These are phyloP conservation scores for Polia nebulosa DNA, from an alignment of 2,888 invertebrate genomes.

Conservation along the genomic window DNA sequence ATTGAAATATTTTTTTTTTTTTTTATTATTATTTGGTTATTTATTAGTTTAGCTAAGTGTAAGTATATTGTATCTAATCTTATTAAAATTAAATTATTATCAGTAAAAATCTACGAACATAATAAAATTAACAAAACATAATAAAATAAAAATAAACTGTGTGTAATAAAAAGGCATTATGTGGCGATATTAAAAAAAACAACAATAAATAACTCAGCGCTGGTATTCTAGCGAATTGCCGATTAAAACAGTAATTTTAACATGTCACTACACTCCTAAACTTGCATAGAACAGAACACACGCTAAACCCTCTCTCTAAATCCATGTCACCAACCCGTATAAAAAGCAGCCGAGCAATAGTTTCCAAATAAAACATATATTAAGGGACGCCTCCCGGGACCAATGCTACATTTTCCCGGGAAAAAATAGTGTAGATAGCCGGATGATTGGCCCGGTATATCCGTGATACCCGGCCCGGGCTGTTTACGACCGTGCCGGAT, in stretches of 20 bases:
- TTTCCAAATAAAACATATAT: slow-evolving; percentile 84
- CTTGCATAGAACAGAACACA: slow-evolving; percentile 20
- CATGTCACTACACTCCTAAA: not conserved
- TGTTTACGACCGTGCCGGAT: slow-evolving; percentile 85
- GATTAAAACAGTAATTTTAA: not conserved
- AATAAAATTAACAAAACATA: too few species aligned
- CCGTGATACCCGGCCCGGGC: slow-evolving; percentile 80
- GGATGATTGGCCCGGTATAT: slow-evolving; percentile 88
- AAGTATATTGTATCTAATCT: too few species aligned
- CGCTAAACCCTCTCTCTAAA: slow-evolving; percentile 31
- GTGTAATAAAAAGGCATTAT: too few species aligned
- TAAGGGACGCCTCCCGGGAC: slow-evolving; percentile 73
- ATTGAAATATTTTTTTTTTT: too few species aligned
- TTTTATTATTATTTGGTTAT: too few species aligned
- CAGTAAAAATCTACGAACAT: too few species aligned
- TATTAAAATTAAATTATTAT: too few species aligned
- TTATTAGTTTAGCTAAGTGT: too few species aligned
- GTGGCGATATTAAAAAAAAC: too few species aligned
- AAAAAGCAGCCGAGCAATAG: slow-evolving; percentile 62
- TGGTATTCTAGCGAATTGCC: too few species aligned
- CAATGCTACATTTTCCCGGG: slow-evolving; percentile 81
- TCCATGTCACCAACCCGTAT: slow-evolving; percentile 54
- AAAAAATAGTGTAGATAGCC: slow-evolving; percentile 87
- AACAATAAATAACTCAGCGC: too few species aligned
- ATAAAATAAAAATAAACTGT: too few species aligned